A percentile compares a stretch with the other conserved stretches of the same genome.
phyloP scores from a whole-genome alignment of 2,888 invertebrate species.

The Dasysyrphus albostriatus region DNA sequence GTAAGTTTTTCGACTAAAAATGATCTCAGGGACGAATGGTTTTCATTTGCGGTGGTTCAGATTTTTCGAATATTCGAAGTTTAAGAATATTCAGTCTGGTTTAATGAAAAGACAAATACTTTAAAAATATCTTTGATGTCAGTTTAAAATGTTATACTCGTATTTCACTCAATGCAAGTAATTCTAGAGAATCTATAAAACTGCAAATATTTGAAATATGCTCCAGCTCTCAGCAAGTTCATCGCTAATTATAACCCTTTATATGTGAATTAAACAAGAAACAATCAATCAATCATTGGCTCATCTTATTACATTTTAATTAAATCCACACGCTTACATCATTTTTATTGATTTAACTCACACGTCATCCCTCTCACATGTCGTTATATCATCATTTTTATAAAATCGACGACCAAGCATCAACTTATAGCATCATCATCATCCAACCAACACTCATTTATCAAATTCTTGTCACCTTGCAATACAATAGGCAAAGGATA shows the following conservation, averaged over 20 bases:
- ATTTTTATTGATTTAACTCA: conserved; percentile 57
- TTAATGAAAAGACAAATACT: too few species aligned
- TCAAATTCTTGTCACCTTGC: conserved; percentile 59
- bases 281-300: conserved; percentile 56
- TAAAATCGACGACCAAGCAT: conserved; percentile 7
- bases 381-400: conserved; percentile 33
- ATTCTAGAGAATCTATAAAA: not conserved
- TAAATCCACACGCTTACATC: conserved; percentile 59
- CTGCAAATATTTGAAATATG: not conserved
- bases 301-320: conserved; percentile 61
- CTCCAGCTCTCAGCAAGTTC: too few species aligned
- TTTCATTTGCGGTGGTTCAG: too few species aligned
- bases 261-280: not conserved
- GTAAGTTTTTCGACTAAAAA: too few species aligned
- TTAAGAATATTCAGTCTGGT: too few species aligned
- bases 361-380: conserved; percentile 44
- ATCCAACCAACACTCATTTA: conserved; percentile 62
- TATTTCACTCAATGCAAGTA: too few species aligned
- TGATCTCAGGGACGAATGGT: too few species aligned
- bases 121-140: too few species aligned
- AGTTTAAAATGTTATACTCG: too few species aligned
- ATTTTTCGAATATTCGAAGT: too few species aligned
- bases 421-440: conserved; percentile 51
- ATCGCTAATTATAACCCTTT: not conserved
- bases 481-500: conserved; percentile 37